Evolutionary conservation across 2,888 invertebrate species (phyloP), one percentile per base, ranked within the genome.

Genomic region (Chironomus riparius): DNA sequence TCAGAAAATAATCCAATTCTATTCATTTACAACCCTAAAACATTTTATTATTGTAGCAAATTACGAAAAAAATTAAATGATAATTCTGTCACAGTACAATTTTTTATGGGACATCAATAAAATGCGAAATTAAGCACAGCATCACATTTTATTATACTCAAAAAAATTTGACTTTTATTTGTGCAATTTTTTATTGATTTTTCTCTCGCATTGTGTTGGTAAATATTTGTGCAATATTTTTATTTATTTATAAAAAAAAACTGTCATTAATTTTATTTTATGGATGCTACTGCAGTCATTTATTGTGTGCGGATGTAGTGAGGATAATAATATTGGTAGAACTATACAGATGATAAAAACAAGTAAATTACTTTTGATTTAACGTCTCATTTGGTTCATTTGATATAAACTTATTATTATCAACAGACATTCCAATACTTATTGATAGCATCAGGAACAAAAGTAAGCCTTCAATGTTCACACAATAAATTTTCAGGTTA

Each of bases 331-430:
- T 38, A 38, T 38, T 10, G 7, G 10, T 4, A 10, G 1, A 38
- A 10, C 10, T 38, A 13, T 24, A 24, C 13, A 10, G 15, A 12
- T 56, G 28, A 71, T 56, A 71, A 50, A 18, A 24, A 56, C 21
- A 71, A 71, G 48, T n/a, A 47, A 71, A 71, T 71, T 71, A 50
- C 71, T 50, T 71, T 50, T 71, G 71, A 71, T 71, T 71, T 56
- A 71, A 71, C 56, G 56, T 21, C 71, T 71, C 71, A 71, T 71
- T 71, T 48, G 18, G 6, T 56, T 56, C 18, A 56, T 18, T 56
- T 18, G 7, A 18, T 56, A 56, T 18, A 15, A 18, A 15, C 15
- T 56, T 18, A 56, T 7, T 56, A 56, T 18, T 18, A 38, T 7
- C 38, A 38, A 7, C 38, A 38, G 56, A 56, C 56, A 18, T 56